Conservation (phyloP, 2,113 vertebrate species). For the Tonatia bakeri region DNA sequence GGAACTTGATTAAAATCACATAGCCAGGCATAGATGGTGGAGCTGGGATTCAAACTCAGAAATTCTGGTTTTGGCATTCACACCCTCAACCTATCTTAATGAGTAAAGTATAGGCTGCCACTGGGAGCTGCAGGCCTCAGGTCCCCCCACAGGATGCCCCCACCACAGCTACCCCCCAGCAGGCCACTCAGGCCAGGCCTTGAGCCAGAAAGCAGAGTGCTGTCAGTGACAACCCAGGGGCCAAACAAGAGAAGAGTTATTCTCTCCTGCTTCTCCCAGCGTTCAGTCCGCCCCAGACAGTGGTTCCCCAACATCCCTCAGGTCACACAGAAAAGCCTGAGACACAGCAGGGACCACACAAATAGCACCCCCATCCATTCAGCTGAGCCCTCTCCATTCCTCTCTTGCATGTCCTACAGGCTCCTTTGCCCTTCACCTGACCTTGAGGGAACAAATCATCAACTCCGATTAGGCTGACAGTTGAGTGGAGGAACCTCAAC, state of each 20-base stretch:
- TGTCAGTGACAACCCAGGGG: background rate
- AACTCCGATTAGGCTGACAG: background rate
- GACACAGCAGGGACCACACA: background rate
- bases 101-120: background rate
- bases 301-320: background rate
- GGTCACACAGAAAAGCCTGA: background rate
- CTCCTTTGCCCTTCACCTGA: conserved; percentile 28
- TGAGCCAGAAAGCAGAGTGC: background rate
- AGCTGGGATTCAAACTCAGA: background rate
- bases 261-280: background rate
- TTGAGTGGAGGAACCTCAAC: conserved; percentile 3
- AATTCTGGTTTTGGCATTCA: background rate
- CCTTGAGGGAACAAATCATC: background rate
- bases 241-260: background rate
- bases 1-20: background rate
- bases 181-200: background rate
- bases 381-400: background rate
- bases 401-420: background rate
- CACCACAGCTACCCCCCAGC: too few species aligned
- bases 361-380: background rate
- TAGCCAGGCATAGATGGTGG: background rate
- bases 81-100: background rate
- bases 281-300: background rate
- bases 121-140: background rate
- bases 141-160: background rate